Evolutionary conservation across 2,797 vertebrate genomes (phyloP), one percentile per base, ranked within the genome.

Genomic region (Megalops cyprinoides): DNA sequence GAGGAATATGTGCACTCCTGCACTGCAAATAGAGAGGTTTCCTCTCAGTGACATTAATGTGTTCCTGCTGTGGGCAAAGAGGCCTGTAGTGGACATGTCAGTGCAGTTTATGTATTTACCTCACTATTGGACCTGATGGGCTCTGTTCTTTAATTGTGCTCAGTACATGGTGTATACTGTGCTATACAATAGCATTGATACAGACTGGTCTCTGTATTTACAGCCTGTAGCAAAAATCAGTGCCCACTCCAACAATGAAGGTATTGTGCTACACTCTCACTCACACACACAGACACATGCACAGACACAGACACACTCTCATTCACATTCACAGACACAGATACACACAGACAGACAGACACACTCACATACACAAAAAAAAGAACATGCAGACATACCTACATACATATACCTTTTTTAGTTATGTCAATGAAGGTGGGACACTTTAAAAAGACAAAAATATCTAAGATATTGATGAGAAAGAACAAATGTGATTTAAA

Each of bases 381-480:
- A 28, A 8, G 28, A 15, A 55, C 46, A 51, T 6, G 42, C 49
- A 55, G 15, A n/a, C 3, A n/a, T 18, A 28, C 87, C 89, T 82
- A 88, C 85, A 88, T 83, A 83, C 82, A 42, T 28, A 73, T 67
- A 67, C 74, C 46, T 58, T 18, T 49, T 25, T 62, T 76, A 80
- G 39, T 80, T 69, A 78, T 86, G 85, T 89, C 89, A 90, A 91
- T 90, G 91, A 90, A 87, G 84, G 86, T 82, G 80, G 62, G 78
- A 49, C 69, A 37, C 46, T 73, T 79, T 34, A 71, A 85, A 88
- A 88, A 81, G 85, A 81, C 37, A 74, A 78, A 69, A 58, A 65
- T 65, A 65, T 65, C 31, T 65, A 71, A 42, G 67, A 71, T 42
- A 37, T 44, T 71, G 39, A 71, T 71, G 51, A 18, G 51, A 14